Evolutionary conservation across 2,113 vertebrate species (phyloP).

Genomic region (Sorex araneus): DNA sequence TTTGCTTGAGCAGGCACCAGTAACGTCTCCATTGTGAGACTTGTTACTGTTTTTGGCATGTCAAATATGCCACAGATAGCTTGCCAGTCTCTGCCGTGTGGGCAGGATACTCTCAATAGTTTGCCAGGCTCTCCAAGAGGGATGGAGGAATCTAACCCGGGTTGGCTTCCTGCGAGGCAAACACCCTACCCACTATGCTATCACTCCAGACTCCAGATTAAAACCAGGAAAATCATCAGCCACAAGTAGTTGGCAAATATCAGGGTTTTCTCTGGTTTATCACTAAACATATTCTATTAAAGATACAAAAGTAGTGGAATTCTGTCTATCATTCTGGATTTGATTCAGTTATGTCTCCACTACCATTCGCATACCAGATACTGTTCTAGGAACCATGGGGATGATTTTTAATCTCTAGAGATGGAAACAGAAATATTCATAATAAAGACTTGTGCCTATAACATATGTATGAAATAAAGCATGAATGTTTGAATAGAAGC

Average conservation of each 20-base stretch:
- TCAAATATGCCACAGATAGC: too few species aligned
- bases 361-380: neutral
- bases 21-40: too few species aligned
- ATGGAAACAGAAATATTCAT: neutral
- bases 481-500: neutral
- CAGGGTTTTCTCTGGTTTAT: neutral
- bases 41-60: too few species aligned
- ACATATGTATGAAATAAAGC: neutral
- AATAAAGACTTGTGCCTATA: neutral
- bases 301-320: neutral
- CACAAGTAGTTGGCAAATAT: neutral
- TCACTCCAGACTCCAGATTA: neutral
- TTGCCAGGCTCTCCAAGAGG: too few species aligned
- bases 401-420: neutral
- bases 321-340: neutral
- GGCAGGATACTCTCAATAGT: too few species aligned
- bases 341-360: slow-evolving; percentile 4
- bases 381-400: neutral
- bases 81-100: too few species aligned
- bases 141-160: too few species aligned
- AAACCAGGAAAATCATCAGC: neutral
- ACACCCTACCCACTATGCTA: too few species aligned
- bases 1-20: too few species aligned
- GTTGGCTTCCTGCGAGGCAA: too few species aligned
- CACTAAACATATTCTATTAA: neutral